Base-by-base conservation (phyloP, 2,797 vertebrate genomes). In the Hoplostethus mediterraneus region DNA sequence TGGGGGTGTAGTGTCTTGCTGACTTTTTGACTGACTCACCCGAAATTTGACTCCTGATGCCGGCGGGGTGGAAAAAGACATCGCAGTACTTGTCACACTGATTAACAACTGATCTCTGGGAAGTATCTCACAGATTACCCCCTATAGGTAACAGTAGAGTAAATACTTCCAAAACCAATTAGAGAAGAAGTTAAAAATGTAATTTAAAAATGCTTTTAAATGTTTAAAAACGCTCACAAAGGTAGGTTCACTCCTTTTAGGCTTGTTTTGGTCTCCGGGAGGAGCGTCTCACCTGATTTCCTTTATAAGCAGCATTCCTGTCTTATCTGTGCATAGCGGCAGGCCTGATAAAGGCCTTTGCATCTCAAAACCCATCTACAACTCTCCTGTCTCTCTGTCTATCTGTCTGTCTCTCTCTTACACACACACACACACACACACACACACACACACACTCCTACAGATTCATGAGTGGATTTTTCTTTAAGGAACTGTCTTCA, bases 321-420 rank as follows among this genome's bases (percentile, higher is more conserved):
- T 81, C 81, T 91, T 90, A 91, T 92, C 88, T 87, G 74, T 80
- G 71, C 13, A 25, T 63, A 66, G 31, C 60, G 79, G 59, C 49
- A 67, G 36, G 66, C 67, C 62, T 51, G 83, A 82, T 83, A 79
- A 79, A 82, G 73, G 51, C 28, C 74, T 45, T n/a, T 28, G 1
- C 76, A 81, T 84, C 75, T 71, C 53, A 64, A 49, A 67, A 58
- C 8, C 30, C 47, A 81, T 76, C 75, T 63, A 21, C 52, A 30
- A 5, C 60, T 64, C 56, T 17, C 31, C 40, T 49, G 9, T 52
- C 57, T 62, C 47, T 53, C 13, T 33, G 17, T 49, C 16, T 16
- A 2, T 33, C 44, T 13, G 13, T 52, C 61, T 64, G 47, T 52
- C 60, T 63, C 51, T 56, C 13, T 38, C 30, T 49, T 13, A 28